Evolutionary conservation across 2,113 vertebrate genomes (phyloP).

Genomic region (Passer domesticus): DNA sequence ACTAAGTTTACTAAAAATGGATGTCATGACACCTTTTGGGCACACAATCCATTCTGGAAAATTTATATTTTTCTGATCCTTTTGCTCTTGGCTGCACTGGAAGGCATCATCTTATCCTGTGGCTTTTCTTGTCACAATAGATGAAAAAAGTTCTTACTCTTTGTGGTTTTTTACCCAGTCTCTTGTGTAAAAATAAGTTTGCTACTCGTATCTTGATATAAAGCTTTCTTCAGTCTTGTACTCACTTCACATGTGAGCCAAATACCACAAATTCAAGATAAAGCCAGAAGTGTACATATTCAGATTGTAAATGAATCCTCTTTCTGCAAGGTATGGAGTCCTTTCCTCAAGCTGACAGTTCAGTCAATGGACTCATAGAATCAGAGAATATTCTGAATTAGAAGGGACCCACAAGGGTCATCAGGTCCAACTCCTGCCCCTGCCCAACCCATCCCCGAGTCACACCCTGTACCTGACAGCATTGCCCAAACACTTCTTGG

Average conservation of each 20-base stretch:
- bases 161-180: fast-evolving
- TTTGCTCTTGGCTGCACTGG: background rate
- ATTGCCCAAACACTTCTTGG: background rate
- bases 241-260: background rate
- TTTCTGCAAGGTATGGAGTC: background rate
- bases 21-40: background rate
- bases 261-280: background rate
- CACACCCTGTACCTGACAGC: background rate
- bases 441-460: fast-evolving
- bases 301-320: background rate
- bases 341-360: background rate
- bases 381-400: background rate
- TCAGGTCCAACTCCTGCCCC: background rate
- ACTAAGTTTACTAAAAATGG: background rate
- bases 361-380: background rate
- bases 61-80: background rate
- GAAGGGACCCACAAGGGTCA: background rate
- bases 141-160: background rate
- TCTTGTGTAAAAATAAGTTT: background rate
- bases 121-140: background rate
- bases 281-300: background rate
- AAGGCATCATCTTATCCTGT: background rate
- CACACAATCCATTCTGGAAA: background rate
- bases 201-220: background rate
- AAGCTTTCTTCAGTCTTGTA: background rate